Evolutionary conservation across 1,140 invertebrate genomes (phyloP), one percentile per base, ranked within the genome.

Genomic region (Solen grandis): DNA sequence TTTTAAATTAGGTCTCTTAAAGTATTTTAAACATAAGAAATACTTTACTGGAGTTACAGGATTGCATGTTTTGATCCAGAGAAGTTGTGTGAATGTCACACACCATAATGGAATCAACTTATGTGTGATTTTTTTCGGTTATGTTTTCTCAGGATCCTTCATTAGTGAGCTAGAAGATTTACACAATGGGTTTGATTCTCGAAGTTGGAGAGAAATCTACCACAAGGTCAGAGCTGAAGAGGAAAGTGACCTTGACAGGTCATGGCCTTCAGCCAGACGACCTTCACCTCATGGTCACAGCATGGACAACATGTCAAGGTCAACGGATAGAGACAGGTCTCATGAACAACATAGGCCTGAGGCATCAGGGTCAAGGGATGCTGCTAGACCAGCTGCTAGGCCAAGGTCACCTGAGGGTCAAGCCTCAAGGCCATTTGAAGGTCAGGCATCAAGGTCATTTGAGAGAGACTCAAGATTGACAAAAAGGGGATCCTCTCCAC

Each of bases 121-220:
- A n/a, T n/a, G n/a, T n/a, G n/a, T n/a, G n/a, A n/a, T n/a, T n/a
- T n/a, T n/a, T n/a, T n/a, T n/a, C n/a, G n/a, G n/a, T n/a, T n/a
- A n/a, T n/a, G n/a, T n/a, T n/a, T n/a, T n/a, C n/a, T 19, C 41
- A 46, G 41, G 41, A 10, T 46, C 41, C 41, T 46, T 10, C 41
- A 10, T 19, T 46, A 10, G 41, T 38, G 36, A 78, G 1, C n/a
- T 78, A 14, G 14, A 38, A 27, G 25, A 35, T 0, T 10, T 80
- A 1, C 66, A 54, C 19, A 62, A 27, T 63, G 22, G 31, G 19
- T 72, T 80, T 63, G 68, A 80, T 25, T 25, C 55, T 13, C 62
- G 63, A 33, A 36, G 57, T 0, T 80, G 77, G 77, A 27, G 68
- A n/a, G 77, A 80, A 62, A 80, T 80, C 29, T 80, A 80, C 25